Evolutionary conservation across 2,888 invertebrate genomes (phyloP).

Genomic region (Acrocera orbiculus): DNA sequence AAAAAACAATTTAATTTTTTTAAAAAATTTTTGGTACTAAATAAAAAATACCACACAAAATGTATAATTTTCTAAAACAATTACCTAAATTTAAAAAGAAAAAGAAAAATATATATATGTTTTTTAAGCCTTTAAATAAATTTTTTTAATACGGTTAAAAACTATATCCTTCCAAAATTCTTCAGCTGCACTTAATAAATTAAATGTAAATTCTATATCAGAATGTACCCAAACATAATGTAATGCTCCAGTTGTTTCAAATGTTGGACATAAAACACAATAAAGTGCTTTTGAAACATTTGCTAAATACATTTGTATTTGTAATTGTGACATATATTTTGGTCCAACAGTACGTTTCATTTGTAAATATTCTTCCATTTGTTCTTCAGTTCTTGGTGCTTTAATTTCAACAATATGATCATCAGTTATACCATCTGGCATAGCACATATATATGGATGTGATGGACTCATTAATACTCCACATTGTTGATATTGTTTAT

Average conservation of each 20-base stretch:
- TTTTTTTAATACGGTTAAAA: constrained; percentile 23
- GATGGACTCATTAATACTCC: constrained; percentile 23
- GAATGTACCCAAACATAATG: constrained; percentile 31
- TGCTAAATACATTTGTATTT: constrained; percentile 29
- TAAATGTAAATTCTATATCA: constrained; percentile 25
- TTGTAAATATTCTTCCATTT: constrained; percentile 28
- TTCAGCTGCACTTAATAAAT: constrained; percentile 23
- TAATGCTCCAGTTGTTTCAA: constrained; percentile 27
- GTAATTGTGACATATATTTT: constrained; percentile 30
- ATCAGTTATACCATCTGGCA: constrained; percentile 29
- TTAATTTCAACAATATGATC: constrained; percentile 31
- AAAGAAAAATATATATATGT: neutral
- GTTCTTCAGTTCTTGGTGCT: constrained; percentile 29
- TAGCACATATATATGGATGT: constrained; percentile 26
- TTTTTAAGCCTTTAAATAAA: constrained; percentile 17
- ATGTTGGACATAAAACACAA: constrained; percentile 28
- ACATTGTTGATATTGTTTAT: constrained; percentile 26
- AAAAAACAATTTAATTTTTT: too few species aligned
- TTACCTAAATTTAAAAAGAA: too few species aligned
- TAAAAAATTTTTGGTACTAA: too few species aligned
- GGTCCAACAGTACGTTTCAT: constrained; percentile 28
- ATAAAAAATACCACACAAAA: too few species aligned
- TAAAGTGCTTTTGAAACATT: constrained; percentile 29
- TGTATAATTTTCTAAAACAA: too few species aligned
- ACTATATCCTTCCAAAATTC: constrained; percentile 28